Conservation (phyloP, 92 coral and sea anemone genomes). For the Chrysogorgia sp. region DNA sequence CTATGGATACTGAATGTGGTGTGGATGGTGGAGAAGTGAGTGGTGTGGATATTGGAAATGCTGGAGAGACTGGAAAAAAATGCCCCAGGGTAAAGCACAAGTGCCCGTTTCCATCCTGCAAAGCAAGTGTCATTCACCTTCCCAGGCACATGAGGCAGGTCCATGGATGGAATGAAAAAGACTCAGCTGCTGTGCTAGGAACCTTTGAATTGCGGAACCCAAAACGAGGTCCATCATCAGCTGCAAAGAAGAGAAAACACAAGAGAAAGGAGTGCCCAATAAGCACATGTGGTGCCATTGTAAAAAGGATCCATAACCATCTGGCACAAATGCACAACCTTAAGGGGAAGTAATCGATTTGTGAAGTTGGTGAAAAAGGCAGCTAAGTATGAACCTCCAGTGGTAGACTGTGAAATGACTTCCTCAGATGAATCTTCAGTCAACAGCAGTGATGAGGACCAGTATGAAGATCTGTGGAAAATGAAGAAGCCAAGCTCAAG, state of each 20-base stretch:
- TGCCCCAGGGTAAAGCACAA: neutral
- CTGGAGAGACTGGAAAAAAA: neutral
- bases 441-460: slow-evolving; percentile 10
- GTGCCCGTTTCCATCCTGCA: slow-evolving; percentile 18
- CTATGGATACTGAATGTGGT: too few species aligned
- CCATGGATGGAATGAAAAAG: neutral
- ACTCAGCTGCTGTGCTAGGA: slow-evolving; percentile 13
- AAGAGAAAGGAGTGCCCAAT: slow-evolving; percentile 3
- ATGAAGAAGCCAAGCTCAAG: neutral
- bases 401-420: neutral
- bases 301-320: slow-evolving; percentile 17
- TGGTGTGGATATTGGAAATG: slow-evolving; percentile 12
- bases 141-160: slow-evolving; percentile 37
- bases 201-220: slow-evolving; percentile 19
- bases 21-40: neutral
- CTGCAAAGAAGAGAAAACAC: slow-evolving; percentile 26
- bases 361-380: slow-evolving; percentile 28
- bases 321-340: slow-evolving; percentile 20
- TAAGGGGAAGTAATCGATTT: neutral
- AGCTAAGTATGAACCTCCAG: slow-evolving; percentile 1
- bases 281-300: neutral
- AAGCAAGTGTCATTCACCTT: slow-evolving; percentile 23
- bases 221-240: neutral
- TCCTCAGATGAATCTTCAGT: neutral
- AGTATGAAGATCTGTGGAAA: slow-evolving; percentile 1